phyloP scores from a whole-genome alignment of 1,140 invertebrate genomes.

The Orussus abietinus region DNA sequence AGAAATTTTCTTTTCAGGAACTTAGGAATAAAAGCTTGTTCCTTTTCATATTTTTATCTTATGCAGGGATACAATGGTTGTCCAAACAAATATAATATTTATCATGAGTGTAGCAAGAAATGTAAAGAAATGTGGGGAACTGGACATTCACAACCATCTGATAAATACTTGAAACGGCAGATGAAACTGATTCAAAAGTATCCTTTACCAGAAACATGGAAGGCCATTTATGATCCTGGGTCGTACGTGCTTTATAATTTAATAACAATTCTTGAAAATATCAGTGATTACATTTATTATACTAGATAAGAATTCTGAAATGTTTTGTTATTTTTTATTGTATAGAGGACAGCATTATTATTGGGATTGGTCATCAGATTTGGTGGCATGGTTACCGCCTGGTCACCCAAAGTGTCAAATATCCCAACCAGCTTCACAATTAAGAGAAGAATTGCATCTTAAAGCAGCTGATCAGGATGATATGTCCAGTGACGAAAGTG shows the following conservation, averaged over 20 bases:
- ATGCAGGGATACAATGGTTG: constrained; percentile 73
- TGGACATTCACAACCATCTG: constrained; percentile 67
- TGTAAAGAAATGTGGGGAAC: constrained; percentile 87
- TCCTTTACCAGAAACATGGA: constrained; percentile 89
- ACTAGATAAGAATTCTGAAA: constrained; percentile 1
- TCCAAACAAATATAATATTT: constrained; percentile 95
- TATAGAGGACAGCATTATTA: constrained; percentile 84
- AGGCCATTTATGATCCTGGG: constrained; percentile 88
- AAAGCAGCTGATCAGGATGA: constrained; percentile 52
- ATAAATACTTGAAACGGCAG: constrained; percentile 72
- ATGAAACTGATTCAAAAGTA: constrained; percentile 80
- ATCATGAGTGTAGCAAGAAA: constrained; percentile 86
- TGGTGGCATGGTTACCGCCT: constrained; percentile 93
- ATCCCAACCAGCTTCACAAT: constrained; percentile 76
- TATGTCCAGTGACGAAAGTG: constrained; percentile 46
- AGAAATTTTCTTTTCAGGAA: constrained; percentile 36
- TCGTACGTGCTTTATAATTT: constrained; percentile 55
- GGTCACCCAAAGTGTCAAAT: constrained; percentile 82
- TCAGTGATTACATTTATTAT: background rate
- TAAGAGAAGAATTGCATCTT: constrained; percentile 66
- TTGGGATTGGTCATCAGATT: constrained; percentile 88
- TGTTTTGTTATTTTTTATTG: constrained; percentile 16
- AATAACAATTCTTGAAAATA: background rate
- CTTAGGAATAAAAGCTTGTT: constrained; percentile 56
- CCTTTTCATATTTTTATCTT: constrained; percentile 18